Conservation (phyloP, 64 coral and sea anemone genomes). For the Acropora tenuis region DNA sequence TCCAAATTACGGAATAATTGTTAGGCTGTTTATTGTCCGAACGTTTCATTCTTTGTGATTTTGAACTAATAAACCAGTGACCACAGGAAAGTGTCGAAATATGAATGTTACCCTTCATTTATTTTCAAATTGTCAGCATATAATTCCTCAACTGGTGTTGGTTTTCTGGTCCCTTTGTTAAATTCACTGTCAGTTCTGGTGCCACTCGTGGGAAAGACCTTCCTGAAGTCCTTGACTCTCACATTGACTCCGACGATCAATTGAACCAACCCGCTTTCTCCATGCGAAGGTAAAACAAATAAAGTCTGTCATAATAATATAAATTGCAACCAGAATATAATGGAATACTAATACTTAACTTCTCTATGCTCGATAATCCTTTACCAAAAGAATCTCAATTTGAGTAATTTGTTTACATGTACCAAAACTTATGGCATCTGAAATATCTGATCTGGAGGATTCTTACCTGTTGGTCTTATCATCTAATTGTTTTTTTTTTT, state of each 20-base stretch:
- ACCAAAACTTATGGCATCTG: constrained; percentile 5
- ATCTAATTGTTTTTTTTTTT: not conserved
- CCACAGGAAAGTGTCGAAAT: not conserved
- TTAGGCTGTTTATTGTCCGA: not conserved
- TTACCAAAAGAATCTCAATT: constrained; percentile 8
- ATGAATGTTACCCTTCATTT: not conserved
- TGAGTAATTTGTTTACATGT: constrained; percentile 27
- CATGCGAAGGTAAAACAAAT: not conserved
- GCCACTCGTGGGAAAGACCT: constrained; percentile 4
- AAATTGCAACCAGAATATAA: constrained; percentile 16
- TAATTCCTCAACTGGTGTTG: not conserved
- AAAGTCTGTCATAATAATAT: not conserved
- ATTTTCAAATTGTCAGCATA: not conserved
- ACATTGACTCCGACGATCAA: constrained; percentile 16
- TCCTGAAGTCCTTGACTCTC: not conserved
- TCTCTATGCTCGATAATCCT: not conserved
- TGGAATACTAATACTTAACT: constrained; percentile 30
- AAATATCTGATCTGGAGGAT: constrained; percentile 15
- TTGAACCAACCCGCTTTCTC: constrained; percentile 22
- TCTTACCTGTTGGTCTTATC: constrained; percentile 6
- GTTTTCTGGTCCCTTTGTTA: constrained; percentile 23
- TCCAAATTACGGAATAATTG: not conserved
- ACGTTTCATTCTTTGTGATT: not conserved
- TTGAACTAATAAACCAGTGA: not conserved
- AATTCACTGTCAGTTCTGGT: not conserved